phyloP scores from a whole-genome alignment of 2,113 vertebrate species.

The Stegastes partitus region DNA sequence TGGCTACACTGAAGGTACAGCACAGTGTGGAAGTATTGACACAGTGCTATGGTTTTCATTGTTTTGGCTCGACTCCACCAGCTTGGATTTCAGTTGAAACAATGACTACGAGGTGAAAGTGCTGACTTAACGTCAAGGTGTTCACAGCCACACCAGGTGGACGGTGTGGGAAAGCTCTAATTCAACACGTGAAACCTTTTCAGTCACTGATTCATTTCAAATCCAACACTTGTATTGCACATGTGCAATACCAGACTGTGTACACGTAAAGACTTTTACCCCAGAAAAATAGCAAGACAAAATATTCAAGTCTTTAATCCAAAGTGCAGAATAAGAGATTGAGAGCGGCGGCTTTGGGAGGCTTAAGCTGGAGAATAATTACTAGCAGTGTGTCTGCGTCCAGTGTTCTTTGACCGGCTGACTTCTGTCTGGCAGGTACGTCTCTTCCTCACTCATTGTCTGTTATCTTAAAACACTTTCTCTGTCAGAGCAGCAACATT shows the following conservation, averaged over 20 bases:
- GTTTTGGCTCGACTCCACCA: constrained; percentile 26
- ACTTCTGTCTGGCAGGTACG: not conserved
- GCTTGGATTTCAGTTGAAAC: constrained; percentile 39
- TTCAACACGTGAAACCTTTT: not conserved
- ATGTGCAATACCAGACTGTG: not conserved
- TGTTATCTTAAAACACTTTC: not conserved
- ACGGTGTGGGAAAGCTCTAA: constrained; percentile 13
- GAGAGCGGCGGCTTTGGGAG: not conserved
- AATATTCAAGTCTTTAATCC: not conserved
- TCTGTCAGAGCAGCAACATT: not conserved
- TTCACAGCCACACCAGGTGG: not conserved
- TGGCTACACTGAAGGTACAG: constrained; percentile 1
- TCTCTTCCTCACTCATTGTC: not conserved
- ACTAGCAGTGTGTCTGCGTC: not conserved
- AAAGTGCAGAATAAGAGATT: not conserved
- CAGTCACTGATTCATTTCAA: not conserved
- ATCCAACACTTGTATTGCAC: not conserved
- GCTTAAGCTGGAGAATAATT: not conserved
- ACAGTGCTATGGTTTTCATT: constrained; percentile 27
- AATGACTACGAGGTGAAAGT: not conserved
- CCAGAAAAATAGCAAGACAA: not conserved
- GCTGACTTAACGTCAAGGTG: not conserved
- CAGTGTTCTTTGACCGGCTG: not conserved
- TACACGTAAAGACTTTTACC: not conserved
- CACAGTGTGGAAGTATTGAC: constrained; percentile 5